Evolutionary conservation across 2,113 vertebrate species (phyloP).

Genomic region (Heliornis fulica): DNA sequence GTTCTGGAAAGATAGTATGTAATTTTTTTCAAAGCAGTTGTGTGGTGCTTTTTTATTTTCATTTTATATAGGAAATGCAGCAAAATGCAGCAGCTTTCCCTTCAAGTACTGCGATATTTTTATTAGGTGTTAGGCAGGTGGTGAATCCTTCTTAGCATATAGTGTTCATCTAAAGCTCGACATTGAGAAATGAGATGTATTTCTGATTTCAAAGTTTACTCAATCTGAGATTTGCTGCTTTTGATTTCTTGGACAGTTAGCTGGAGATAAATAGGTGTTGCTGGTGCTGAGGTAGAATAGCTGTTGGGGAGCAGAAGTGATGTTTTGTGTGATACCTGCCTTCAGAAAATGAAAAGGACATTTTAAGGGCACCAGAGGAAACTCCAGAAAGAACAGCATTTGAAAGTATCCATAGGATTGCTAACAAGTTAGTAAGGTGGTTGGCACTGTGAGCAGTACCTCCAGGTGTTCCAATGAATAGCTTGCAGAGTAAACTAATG

Average conservation of each 20-base stretch:
- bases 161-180: not conserved
- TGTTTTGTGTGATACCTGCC: not conserved
- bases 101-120: not conserved
- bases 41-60: not conserved
- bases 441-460: not conserved
- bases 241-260: not conserved
- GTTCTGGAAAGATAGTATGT: not conserved
- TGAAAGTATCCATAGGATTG: not conserved
- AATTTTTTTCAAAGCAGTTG: not conserved
- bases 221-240: conserved; percentile 20
- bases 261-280: not conserved
- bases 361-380: not conserved
- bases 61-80: not conserved
- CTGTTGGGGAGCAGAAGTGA: not conserved
- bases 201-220: conserved; percentile 49
- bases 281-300: not conserved
- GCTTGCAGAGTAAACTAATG: not conserved
- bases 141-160: not conserved
- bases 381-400: not conserved
- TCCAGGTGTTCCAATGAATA: not conserved
- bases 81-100: not conserved
- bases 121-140: not conserved
- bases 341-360: not conserved
- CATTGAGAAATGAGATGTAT: conserved; percentile 22
- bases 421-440: not conserved